Conservation (phyloP, 2,113 vertebrate species). For the Poicephalus gulielmi region DNA sequence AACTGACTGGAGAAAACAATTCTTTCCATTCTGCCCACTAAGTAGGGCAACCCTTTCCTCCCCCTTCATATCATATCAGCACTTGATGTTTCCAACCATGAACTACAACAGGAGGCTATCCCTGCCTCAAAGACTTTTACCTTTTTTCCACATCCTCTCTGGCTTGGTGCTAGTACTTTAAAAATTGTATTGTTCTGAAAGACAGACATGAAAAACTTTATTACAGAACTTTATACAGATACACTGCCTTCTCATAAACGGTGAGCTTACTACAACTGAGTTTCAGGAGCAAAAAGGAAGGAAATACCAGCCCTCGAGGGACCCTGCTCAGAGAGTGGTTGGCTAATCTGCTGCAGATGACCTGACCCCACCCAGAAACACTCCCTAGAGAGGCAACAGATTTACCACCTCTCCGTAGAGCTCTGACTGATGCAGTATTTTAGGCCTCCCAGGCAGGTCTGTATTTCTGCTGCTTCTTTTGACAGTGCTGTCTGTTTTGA, state of each 20-base stretch:
- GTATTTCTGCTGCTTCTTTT: neutral
- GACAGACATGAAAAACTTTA: neutral
- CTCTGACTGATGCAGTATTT: neutral
- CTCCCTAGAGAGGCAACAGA: neutral
- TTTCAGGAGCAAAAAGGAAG: neutral
- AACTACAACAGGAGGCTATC: neutral
- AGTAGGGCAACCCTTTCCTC: accelerated
- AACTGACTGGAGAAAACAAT: neutral
- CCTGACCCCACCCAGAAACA: neutral
- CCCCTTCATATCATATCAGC: neutral
- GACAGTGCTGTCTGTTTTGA: neutral
- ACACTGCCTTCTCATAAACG: neutral
- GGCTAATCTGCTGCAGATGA: neutral
- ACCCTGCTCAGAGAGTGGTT: neutral
- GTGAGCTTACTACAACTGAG: neutral
- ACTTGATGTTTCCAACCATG: accelerated
- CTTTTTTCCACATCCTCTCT: neutral
- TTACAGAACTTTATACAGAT: neutral
- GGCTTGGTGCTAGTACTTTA: neutral
- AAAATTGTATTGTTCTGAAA: neutral
- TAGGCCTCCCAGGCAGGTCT: neutral
- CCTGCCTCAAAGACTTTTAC: neutral
- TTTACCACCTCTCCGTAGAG: neutral
- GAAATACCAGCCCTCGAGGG: neutral
- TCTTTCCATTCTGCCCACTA: neutral